A percentile compares a stretch with the other conserved stretches of the same genome.
These are phyloP conservation scores for Notamacropus eugenii DNA, from an alignment of 2,797 vertebrate genomes.

Conservation along the genomic window DNA sequence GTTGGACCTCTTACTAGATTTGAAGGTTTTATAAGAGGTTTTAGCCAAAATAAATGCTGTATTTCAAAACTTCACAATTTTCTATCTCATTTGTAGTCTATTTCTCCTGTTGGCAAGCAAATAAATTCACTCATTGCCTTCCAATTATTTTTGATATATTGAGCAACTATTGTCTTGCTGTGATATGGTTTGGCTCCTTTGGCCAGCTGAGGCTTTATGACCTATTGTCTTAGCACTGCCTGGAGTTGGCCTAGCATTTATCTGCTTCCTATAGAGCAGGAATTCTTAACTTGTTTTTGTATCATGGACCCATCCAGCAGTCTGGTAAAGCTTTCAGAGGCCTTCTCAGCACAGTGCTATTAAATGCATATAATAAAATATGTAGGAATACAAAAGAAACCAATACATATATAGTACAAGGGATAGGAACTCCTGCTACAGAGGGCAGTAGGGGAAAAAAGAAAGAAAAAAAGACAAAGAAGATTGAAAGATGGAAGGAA, in stretches of 20 bases:
- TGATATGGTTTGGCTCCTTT: not conserved
- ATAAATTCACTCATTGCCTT: too few relatives aligned
- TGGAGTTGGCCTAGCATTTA: not conserved
- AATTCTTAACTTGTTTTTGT: not conserved
- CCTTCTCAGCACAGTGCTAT: not conserved
- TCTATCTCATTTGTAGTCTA: not conserved
- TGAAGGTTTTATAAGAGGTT: not conserved
- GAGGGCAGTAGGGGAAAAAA: not conserved
- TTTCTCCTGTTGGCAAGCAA: not conserved
- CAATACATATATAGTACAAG: not conserved
- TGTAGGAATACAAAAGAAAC: not conserved
- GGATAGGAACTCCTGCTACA: not conserved
- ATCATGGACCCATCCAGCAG: not conserved
- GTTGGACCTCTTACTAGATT: not conserved
- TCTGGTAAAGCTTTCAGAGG: not conserved
- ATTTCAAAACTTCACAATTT: not conserved
- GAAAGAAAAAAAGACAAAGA: too few relatives aligned
- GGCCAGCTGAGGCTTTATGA: not conserved
- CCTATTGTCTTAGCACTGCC: not conserved
- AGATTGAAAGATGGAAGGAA: too few relatives aligned
- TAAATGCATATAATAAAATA: not conserved
- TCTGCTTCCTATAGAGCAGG: not conserved
- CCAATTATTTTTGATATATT: accelerated
- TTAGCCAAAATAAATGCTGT: not conserved
- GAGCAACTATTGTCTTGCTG: not conserved